A percentile compares a stretch with the other conserved stretches of the same genome.
Conservation (phyloP, 2,797 vertebrate genomes). For the Hydrophis major region DNA sequence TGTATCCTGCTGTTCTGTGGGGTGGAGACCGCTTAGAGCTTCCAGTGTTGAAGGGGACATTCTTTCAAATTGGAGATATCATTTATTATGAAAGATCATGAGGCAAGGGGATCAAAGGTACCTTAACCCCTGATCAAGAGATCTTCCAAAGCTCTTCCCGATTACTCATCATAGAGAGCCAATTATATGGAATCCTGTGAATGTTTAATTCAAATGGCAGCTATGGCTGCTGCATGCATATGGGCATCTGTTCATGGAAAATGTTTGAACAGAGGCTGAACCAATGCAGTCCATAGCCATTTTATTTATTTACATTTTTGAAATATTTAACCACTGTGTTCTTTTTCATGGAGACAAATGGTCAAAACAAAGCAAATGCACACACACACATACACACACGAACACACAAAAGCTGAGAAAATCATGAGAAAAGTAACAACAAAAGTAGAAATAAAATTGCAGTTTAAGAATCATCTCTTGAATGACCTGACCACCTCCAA, state of each 20-base stretch:
- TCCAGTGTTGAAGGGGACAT: slow-evolving; percentile 60
- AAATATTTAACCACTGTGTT: background rate
- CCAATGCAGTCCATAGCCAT: background rate
- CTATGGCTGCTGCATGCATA: slow-evolving; percentile 31
- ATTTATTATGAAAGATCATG: slow-evolving; percentile 64
- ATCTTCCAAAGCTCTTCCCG: slow-evolving; percentile 55
- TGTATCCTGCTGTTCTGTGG: slow-evolving; percentile 48
- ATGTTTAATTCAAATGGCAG: slow-evolving; percentile 32
- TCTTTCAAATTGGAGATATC: slow-evolving; percentile 59
- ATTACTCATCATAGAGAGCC: slow-evolving; percentile 58
- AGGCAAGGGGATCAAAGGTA: slow-evolving; percentile 56
- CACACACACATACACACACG: no score
- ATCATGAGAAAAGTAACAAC: background rate
- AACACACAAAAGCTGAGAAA: background rate
- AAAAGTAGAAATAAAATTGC: background rate
- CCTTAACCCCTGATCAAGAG: slow-evolving; percentile 65
- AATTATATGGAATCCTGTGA: slow-evolving; percentile 48
- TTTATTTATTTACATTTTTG: background rate
- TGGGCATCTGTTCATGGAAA: slow-evolving; percentile 6
- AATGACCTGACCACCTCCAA: background rate
- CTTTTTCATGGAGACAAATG: slow-evolving; percentile 1
- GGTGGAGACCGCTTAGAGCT: slow-evolving; percentile 36
- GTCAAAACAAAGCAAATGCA: background rate
- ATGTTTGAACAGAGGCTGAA: background rate
- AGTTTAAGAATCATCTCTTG: background rate